Percentiles rank a stretch among this genome's conserved stretches.
Conservation (phyloP, 2,797 vertebrate genomes). For the Petrocephalus schoutedeni region DNA sequence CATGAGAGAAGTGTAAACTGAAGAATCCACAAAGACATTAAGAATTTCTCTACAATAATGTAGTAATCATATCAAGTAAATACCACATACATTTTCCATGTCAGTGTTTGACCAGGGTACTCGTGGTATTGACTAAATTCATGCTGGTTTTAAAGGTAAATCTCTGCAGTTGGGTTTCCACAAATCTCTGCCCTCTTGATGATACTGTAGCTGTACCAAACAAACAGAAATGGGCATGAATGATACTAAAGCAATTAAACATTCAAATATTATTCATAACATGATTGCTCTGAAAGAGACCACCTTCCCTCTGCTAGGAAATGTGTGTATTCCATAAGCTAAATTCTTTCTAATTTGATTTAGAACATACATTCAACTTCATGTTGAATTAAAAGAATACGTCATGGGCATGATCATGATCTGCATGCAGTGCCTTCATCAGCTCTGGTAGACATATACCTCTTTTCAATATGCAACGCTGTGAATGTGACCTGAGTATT, state of each 20-base stretch:
- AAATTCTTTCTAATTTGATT: neutral
- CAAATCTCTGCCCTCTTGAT: neutral
- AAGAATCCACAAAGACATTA: neutral
- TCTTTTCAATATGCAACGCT: neutral
- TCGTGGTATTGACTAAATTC: neutral
- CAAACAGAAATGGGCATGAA: neutral
- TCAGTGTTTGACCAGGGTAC: neutral
- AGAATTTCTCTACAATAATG: neutral
- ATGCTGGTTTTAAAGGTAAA: neutral
- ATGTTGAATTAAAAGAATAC: neutral
- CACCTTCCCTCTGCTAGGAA: neutral
- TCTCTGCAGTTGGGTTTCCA: neutral
- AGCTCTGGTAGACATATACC: neutral
- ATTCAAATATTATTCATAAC: neutral
- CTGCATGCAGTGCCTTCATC: neutral
- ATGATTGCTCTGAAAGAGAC: neutral
- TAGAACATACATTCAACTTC: neutral
- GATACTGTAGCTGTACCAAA: neutral
- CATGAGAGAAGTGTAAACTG: neutral
- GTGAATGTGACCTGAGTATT: neutral
- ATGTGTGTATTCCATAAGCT: neutral
- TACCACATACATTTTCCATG: neutral
- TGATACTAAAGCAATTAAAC: neutral
- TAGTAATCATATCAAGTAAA: neutral
- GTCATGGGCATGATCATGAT: neutral